Conservation (phyloP, 2,113 vertebrate species). For the Anseranas semipalmata region DNA sequence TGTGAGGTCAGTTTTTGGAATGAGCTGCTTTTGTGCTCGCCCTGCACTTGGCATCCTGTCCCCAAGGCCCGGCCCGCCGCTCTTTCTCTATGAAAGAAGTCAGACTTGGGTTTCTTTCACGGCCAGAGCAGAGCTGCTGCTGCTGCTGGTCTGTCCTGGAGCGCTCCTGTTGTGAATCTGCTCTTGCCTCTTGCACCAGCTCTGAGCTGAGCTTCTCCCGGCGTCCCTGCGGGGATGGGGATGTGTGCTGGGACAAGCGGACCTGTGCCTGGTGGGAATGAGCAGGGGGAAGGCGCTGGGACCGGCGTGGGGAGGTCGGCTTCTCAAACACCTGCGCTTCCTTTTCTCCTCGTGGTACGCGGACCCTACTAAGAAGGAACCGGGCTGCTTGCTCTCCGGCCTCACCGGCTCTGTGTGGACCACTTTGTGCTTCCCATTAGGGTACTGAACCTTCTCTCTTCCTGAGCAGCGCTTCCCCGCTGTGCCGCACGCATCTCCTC, state of each 20-base stretch:
- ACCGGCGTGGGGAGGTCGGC: background rate
- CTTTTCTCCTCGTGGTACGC: background rate
- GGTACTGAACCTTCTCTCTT: background rate
- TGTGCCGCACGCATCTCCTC: background rate
- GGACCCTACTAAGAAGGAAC: background rate
- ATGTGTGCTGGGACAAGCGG: background rate
- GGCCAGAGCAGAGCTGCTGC: background rate
- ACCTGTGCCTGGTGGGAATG: accelerated
- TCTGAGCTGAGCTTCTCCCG: background rate
- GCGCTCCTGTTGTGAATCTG: background rate
- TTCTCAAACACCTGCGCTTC: background rate
- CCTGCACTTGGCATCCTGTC: background rate
- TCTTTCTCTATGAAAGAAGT: background rate
- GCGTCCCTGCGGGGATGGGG: background rate
- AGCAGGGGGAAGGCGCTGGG: background rate
- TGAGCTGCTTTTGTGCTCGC: background rate
- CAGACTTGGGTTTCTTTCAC: background rate
- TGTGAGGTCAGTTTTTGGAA: background rate
- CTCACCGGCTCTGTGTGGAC: accelerated
- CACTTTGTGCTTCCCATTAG: background rate
- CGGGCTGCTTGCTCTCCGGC: background rate
- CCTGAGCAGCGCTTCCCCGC: background rate
- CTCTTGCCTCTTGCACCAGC: background rate
- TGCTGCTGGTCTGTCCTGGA: background rate
- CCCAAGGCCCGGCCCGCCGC: background rate